A percentile compares a stretch with the other conserved stretches of the same genome.
Conservation (phyloP, 2,797 vertebrate genomes). For the Sebastolobus altivelis region DNA sequence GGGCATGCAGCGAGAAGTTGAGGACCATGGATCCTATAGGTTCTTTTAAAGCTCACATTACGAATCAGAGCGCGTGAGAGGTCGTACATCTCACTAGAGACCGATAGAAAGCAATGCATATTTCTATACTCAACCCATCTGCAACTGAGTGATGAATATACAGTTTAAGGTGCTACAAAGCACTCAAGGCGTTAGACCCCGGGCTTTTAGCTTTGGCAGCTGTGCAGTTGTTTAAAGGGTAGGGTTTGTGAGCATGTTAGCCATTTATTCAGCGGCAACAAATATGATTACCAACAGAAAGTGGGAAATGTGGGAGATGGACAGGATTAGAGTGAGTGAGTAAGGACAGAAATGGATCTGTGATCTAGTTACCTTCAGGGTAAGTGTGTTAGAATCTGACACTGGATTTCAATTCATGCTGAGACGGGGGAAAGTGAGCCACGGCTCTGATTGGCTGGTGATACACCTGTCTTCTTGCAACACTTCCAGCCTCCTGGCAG, state of each 20-base stretch:
- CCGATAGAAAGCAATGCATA: conserved; percentile 11
- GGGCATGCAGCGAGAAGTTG: conserved; percentile 45
- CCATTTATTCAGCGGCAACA: conserved; percentile 53
- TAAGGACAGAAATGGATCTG: conserved; percentile 44
- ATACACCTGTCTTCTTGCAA: neutral
- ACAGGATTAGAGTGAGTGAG: conserved; percentile 41
- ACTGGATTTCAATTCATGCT: conserved; percentile 24
- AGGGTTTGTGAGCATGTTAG: conserved; percentile 32
- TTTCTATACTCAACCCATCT: conserved; percentile 7
- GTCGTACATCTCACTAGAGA: conserved; percentile 29
- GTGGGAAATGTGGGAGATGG: conserved; percentile 45
- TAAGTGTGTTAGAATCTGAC: conserved; percentile 55
- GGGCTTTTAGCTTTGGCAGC: neutral
- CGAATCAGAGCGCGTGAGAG: conserved; percentile 39
- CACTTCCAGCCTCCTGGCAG: neutral
- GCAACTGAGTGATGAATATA: conserved; percentile 26
- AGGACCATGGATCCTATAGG: conserved; percentile 52
- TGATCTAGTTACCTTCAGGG: conserved; percentile 56
- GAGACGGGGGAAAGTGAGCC: neutral
- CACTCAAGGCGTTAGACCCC: neutral
- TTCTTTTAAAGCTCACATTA: conserved; percentile 42
- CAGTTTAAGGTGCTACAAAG: neutral
- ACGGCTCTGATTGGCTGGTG: conserved; percentile 1
- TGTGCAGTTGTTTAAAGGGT: conserved; percentile 17
- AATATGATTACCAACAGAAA: conserved; percentile 57